These are phyloP conservation scores for Rhabdomys pumilio DNA, from an alignment of 2,797 vertebrate species.

Conservation along the genomic window DNA sequence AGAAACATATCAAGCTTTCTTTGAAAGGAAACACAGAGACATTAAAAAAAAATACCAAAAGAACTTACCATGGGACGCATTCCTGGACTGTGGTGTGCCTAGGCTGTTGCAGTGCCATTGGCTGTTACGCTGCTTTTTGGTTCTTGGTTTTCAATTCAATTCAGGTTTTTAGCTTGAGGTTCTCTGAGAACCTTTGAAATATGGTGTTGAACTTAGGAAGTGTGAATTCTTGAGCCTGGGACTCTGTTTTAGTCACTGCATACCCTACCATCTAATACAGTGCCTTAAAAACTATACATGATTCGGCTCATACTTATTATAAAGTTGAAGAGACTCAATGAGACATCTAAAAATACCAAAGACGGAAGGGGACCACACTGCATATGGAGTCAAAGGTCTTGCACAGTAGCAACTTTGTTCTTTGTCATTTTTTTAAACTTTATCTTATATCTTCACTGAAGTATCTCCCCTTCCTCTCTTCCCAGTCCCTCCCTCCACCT, in stretches of 20 bases:
- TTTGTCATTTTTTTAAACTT: neutral
- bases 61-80: neutral
- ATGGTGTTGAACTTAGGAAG: neutral
- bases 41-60: neutral
- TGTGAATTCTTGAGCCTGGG: neutral
- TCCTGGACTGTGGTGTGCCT: neutral
- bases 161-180: conserved; percentile 19
- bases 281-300: neutral
- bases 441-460: neutral
- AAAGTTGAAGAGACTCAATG: neutral
- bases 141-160: neutral
- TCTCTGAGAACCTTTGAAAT: conserved; percentile 12
- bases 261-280: neutral
- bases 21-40: neutral
- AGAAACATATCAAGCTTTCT: neutral
- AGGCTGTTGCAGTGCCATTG: neutral
- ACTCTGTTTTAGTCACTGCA: neutral
- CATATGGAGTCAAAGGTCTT: neutral
- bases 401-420: neutral
- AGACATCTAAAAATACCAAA: neutral
- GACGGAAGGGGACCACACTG: neutral
- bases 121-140: neutral
- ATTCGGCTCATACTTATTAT: neutral
- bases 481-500: neutral
- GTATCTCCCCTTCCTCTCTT: neutral